Percentiles rank a stretch among this genome's conserved stretches.
Evolutionary conservation across 1,140 invertebrate species (phyloP).

Genomic region (Trachymyrmex septentrionalis): DNA sequence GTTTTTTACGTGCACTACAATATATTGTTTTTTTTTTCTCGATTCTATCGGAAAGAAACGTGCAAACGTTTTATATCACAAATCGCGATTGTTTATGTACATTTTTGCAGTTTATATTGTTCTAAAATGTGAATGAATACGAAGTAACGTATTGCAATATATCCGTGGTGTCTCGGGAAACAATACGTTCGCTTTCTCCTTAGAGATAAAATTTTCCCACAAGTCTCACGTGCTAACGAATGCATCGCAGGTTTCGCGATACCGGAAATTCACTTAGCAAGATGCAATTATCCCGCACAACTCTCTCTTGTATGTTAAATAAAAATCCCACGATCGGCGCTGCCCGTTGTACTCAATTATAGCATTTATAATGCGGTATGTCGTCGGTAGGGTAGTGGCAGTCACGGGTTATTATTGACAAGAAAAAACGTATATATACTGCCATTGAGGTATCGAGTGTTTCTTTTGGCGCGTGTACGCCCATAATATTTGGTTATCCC

Average conservation of each 20-base stretch:
- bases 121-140: background rate
- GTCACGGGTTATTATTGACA: constrained; percentile 70
- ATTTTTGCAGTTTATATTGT: constrained; percentile 12
- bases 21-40: constrained; percentile 15
- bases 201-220: constrained; percentile 30
- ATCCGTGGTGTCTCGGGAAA: background rate
- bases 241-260: constrained; percentile 29
- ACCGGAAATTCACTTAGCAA: constrained; percentile 44
- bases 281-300: constrained; percentile 28
- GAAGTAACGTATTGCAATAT: background rate
- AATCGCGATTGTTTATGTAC: background rate
- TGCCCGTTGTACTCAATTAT: background rate
- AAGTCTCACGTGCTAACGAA: constrained; percentile 37
- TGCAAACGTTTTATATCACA: background rate
- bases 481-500: constrained; percentile 80
- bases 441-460: constrained; percentile 51
- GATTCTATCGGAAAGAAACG: background rate
- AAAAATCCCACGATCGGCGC: constrained; percentile 42
- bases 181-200: background rate
- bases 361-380: constrained; percentile 30
- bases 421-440: constrained; percentile 76
- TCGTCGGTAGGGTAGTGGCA: constrained; percentile 9
- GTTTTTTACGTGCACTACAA: constrained; percentile 5
- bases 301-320: constrained; percentile 50
- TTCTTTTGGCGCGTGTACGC: constrained; percentile 48